A percentile compares a stretch with the other conserved stretches of the same genome.
phyloP scores from a whole-genome alignment of 64 coral and sea anemone species.

The Pocillopora verrucosa region DNA sequence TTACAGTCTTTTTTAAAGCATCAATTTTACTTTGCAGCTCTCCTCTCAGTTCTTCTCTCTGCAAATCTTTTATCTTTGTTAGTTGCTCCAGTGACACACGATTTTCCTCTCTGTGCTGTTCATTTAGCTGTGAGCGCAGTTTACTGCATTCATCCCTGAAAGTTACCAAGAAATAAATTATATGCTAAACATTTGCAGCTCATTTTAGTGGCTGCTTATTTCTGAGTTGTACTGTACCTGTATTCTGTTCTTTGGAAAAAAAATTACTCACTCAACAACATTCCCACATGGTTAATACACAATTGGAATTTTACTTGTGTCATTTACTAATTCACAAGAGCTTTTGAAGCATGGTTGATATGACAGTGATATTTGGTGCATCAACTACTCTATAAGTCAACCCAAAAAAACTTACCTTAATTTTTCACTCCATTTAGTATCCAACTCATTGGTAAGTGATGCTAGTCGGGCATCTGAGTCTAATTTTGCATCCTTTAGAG shows the following conservation, averaged over 20 bases:
- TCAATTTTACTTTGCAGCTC: constrained; percentile 80
- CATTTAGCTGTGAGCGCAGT: constrained; percentile 68
- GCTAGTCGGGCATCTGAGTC: constrained; percentile 62
- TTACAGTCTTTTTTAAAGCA: constrained; percentile 68
- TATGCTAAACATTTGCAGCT: neutral
- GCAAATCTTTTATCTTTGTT: constrained; percentile 58
- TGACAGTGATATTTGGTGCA: no score
- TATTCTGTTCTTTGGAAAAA: no score
- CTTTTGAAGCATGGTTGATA: no score
- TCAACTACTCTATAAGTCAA: no score
- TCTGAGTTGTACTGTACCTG: neutral
- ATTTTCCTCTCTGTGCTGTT: constrained; percentile 80
- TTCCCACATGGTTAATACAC: no score
- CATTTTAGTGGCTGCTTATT: neutral
- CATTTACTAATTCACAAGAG: no score
- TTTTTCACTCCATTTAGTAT: constrained; percentile 76
- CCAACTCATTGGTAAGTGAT: constrained; percentile 55
- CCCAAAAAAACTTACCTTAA: constrained; percentile 54
- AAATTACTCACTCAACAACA: no score
- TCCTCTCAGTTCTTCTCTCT: constrained; percentile 69
- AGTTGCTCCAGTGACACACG: constrained; percentile 64
- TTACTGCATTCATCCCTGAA: constrained; percentile 70
- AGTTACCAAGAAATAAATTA: neutral
- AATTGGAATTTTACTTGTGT: no score
- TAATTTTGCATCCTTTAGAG: constrained; percentile 48